Conservation (phyloP, 2,113 vertebrate genomes). For the Falcunculus frontatus region DNA sequence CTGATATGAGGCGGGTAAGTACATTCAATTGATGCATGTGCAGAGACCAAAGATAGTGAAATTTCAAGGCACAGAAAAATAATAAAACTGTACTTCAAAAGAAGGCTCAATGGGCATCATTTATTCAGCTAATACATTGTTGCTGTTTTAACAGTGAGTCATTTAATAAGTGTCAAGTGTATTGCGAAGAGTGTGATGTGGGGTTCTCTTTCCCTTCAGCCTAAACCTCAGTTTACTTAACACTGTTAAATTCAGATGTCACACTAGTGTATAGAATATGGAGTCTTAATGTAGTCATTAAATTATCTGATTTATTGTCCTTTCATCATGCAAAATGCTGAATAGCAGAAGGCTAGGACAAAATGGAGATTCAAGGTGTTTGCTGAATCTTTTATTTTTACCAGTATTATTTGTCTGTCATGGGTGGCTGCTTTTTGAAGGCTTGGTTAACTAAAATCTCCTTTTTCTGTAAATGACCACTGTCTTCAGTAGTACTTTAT, state of each 20-base stretch:
- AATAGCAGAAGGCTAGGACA: conserved; percentile 58
- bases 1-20: conserved; percentile 97
- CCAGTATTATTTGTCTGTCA: conserved; percentile 19
- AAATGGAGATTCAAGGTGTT: conserved; percentile 62
- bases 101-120: not conserved
- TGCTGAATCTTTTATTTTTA: conserved; percentile 25
- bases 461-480: conserved; percentile 16
- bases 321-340: conserved; percentile 31
- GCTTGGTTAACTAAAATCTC: not conserved
- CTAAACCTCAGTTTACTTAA: not conserved
- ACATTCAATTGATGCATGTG: not conserved
- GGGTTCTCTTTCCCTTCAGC: not conserved
- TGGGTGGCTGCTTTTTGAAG: conserved; percentile 17
- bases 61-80: not conserved
- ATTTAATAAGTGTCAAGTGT: not conserved
- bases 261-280: not conserved
- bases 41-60: not conserved
- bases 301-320: conserved; percentile 34
- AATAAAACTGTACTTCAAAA: not conserved
- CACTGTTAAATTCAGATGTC: not conserved
- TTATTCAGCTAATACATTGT: not conserved
- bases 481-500: conserved; percentile 52
- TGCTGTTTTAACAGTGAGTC: not conserved
- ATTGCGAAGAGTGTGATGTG: not conserved
- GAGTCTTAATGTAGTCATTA: not conserved